Evolutionary conservation across 1,140 invertebrate species (phyloP), one percentile per base, ranked within the genome.

Genomic region (Physella acuta): DNA sequence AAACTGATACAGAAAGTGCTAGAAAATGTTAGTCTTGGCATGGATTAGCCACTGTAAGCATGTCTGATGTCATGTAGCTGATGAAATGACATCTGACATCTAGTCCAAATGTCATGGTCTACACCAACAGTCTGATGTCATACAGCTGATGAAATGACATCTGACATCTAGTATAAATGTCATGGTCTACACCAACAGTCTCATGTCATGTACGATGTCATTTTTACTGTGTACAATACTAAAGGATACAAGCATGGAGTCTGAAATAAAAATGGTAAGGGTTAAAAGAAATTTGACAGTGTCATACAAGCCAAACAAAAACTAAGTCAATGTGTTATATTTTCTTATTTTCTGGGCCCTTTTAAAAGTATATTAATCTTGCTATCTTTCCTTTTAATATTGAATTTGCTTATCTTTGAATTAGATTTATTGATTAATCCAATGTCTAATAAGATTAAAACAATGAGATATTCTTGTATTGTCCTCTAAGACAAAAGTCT

Each of bases 231-330:
- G 53, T 28, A 36, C 26, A 24, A 66, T 31, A 33, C 14, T 24
- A 64, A 78, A 81, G 79, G 79, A 82, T 82, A 84, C 81, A 84
- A 26, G 78, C 71, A 80, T 85, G 82, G 52, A 85, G 74, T 73
- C 83, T 84, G 76, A 74, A 82, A 81, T 62, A 73, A 14, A 78
- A 75, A 75, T 67, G 39, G 44, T 30, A 5, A 37, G 26, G 24
- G 20, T 55, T 34, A 33, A 36, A 8, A 3, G 28, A 28, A 16
- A 64, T 26, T 2, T 2, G 3, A 1, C 0, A 62, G 34, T 16
- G 16, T 62, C 17, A 11, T 8, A 24, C 20, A 62, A 3, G 31
- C 39, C 11, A 11, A 66, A 3, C 3, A 24, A 49, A 11, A 24
- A 30, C 24, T 37, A 63, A 17, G 4, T n/a, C 26, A 4, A 39